phyloP scores from a whole-genome alignment of 2,113 vertebrate species.

The Gopherus evgoodei region DNA sequence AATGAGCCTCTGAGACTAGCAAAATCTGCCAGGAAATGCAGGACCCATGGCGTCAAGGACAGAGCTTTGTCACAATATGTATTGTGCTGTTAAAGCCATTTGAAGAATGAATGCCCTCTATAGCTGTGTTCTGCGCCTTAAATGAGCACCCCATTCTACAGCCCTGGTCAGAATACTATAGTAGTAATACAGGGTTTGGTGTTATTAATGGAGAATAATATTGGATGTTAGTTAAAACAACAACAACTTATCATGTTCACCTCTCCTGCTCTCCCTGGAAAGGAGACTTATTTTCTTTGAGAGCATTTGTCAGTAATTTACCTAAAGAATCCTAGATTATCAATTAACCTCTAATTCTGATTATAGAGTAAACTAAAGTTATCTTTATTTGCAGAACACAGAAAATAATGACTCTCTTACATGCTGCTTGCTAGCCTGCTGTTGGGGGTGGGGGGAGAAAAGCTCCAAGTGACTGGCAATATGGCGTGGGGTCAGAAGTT shows the following conservation, averaged over 20 bases:
- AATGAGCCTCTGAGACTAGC: no score
- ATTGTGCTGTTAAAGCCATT: no score
- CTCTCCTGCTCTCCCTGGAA: background rate
- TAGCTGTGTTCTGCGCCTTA: no score
- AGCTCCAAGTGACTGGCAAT: no score
- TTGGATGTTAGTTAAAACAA: background rate
- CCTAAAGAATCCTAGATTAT: background rate
- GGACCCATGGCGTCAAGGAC: no score
- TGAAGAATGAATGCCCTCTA: no score
- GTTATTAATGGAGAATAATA: background rate
- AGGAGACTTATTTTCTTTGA: background rate
- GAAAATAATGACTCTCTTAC: background rate
- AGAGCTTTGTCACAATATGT: no score
- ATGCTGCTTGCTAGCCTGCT: background rate
- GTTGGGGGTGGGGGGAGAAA: no score
- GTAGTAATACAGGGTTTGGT: background rate
- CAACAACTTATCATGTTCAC: background rate
- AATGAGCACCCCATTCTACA: background rate
- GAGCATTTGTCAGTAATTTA: background rate
- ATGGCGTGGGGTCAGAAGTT: no score
- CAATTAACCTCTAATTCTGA: background rate
- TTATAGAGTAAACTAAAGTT: background rate
- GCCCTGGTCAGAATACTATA: background rate
- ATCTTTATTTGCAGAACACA: background rate
- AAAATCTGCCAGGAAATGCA: no score